Conservation (phyloP, 1,140 invertebrate genomes). For the Lepidotrigona ventralis region DNA sequence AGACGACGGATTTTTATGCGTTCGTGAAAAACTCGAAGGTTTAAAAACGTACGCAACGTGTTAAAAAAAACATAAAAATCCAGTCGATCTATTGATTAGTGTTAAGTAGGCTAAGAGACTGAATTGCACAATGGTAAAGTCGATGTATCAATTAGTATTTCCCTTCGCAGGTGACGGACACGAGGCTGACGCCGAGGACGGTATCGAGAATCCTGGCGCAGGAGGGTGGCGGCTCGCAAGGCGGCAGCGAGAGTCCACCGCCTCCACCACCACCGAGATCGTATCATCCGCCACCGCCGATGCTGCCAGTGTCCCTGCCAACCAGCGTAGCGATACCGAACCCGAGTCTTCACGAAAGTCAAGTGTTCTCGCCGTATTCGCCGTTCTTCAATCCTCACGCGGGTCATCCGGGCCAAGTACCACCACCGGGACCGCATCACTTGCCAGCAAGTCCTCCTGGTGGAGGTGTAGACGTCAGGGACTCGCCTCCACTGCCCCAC, state of each 20-base stretch:
- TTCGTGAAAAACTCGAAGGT: too few species aligned
- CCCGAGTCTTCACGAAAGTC: conserved; percentile 95
- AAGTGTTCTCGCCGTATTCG: conserved; percentile 94
- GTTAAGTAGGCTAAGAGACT: conserved; percentile 2
- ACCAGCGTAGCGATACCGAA: conserved; percentile 98
- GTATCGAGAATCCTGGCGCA: conserved; percentile 92
- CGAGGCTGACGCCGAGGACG: conserved; percentile 94
- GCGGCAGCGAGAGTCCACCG: conserved; percentile 76
- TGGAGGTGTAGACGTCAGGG: conserved; percentile 85
- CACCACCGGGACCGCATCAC: conserved; percentile 80
- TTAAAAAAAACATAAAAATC: too few species aligned
- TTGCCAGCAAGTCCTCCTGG: conserved; percentile 81
- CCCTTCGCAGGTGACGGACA: conserved; percentile 88
- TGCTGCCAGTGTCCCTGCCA: conserved; percentile 92
- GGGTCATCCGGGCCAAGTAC: conserved; percentile 77
- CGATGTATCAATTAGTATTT: conserved; percentile 55
- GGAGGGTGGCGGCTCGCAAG: conserved; percentile 85
- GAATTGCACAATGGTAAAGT: conserved; percentile 27
- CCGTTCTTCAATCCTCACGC: conserved; percentile 88
- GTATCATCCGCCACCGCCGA: conserved; percentile 88
- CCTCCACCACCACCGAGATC: conserved; percentile 85
- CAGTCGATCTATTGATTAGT: not conserved
- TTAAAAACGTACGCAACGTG: too few species aligned
- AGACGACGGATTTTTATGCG: too few species aligned
- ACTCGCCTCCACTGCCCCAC: conserved; percentile 89